Base-by-base conservation (phyloP, 2,113 vertebrate genomes). In the Eubucco bourcierii region DNA sequence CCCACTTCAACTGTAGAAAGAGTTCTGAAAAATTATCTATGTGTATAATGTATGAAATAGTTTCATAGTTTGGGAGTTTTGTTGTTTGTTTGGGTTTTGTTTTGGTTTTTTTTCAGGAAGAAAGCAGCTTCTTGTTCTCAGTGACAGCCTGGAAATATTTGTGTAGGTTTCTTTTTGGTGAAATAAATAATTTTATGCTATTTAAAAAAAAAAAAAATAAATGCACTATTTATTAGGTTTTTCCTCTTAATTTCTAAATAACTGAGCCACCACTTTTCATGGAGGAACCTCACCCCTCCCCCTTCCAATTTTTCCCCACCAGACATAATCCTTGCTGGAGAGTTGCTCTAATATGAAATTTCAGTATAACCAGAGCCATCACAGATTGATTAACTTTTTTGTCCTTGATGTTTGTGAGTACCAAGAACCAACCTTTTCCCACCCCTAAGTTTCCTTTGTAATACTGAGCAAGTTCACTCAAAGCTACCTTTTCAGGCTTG, bases 301-400 rank as follows among this genome's bases (percentile, higher is more conserved):
- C n/a, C 27, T 15, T 5, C 27, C 3, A 4, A 3, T 7, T 9
- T 9, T 21, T 39, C 27, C 19, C 8, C 28, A 3, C 2, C 4
- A 12, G 24, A 18, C 14, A 46, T 10, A 71, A 4, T 63, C 16
- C 12, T 47, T 77, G 13, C 37, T 78, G 44, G 31, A 59, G 39
- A 60, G 74, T 21, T 80, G 25, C 29, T 84, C 46, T 29, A 52
- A 1, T 68, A 9, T 74, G 31, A 85, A 89, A 87, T 85, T 58
- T 72, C 41, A 65, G 6, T 61, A 56, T 64, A 58, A 41, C 85
- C 37, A 82, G 52, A 87, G 15, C 24, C 19, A 73, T 3, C 6
- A 6, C 19, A 61, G n/a, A 60, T 14, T 15, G 41, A 41, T 41
- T 52, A 7, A 21, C 21, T 24, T 52, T 56, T 28, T 90, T 83